Conservation (phyloP, 2,888 invertebrate species). For the Polietes domitor region DNA sequence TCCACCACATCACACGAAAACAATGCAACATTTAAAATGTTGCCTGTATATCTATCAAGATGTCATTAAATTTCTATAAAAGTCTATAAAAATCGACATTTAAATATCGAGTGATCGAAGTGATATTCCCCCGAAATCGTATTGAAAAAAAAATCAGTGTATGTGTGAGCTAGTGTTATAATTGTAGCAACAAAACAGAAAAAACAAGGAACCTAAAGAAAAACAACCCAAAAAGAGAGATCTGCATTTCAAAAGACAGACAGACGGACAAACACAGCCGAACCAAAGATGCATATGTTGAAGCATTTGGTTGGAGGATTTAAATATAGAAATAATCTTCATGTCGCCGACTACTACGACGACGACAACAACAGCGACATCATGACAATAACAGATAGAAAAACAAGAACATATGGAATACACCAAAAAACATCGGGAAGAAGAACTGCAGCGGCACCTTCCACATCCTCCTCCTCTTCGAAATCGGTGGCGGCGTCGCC, state of each 20-base stretch:
- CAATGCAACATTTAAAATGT: constrained; percentile 17
- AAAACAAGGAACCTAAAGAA: constrained; percentile 21
- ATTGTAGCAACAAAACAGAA: constrained; percentile 34
- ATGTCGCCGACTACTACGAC: constrained; percentile 56
- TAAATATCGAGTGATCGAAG: constrained; percentile 26
- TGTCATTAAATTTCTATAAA: constrained; percentile 44
- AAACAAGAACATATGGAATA: constrained; percentile 57
- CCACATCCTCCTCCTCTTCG: background rate
- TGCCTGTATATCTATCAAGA: constrained; percentile 39
- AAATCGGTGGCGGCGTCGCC: constrained; percentile 55
- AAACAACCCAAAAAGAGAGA: background rate
- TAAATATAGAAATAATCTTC: constrained; percentile 62
- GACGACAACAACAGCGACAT: constrained; percentile 27
- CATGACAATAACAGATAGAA: constrained; percentile 58
- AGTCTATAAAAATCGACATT: constrained; percentile 44
- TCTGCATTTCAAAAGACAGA: constrained; percentile 1
- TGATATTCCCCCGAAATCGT: background rate
- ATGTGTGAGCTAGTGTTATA: background rate
- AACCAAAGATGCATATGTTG: constrained; percentile 56
- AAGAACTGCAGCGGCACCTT: constrained; percentile 1
- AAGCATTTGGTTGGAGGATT: constrained; percentile 55
- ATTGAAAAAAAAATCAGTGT: constrained; percentile 16
- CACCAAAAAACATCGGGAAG: constrained; percentile 18
- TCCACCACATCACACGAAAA: background rate
- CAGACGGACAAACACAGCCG: constrained; percentile 3